Conservation (phyloP, 1,140 invertebrate genomes). For the Eurosta solidaginis region DNA sequence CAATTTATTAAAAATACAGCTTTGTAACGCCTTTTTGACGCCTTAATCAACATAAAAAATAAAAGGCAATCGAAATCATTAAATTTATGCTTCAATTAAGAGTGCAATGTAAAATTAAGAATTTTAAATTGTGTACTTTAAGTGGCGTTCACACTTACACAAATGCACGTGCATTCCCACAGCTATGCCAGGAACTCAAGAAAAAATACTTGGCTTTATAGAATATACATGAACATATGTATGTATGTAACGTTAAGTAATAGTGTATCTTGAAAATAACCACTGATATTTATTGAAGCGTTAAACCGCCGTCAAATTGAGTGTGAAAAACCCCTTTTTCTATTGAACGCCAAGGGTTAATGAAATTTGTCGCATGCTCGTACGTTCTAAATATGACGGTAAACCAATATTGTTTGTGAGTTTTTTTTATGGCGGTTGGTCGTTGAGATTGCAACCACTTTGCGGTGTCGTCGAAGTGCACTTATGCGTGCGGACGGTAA, state of each 20-base stretch:
- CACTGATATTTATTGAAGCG: slow-evolving; percentile 45
- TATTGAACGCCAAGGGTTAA: background rate
- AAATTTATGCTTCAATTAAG: slow-evolving; percentile 9
- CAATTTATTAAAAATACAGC: background rate
- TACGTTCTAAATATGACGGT: no score
- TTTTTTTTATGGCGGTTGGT: slow-evolving; percentile 1
- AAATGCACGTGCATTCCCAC: background rate
- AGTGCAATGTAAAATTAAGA: background rate
- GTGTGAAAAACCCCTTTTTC: slow-evolving; percentile 45
- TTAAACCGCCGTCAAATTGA: slow-evolving; percentile 56
- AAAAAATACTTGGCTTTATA: background rate
- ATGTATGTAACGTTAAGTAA: slow-evolving; percentile 2
- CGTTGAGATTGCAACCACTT: slow-evolving; percentile 14
- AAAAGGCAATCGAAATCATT: slow-evolving; percentile 13
- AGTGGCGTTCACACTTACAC: background rate
- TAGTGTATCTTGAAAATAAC: slow-evolving; percentile 11
- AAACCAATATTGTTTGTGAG: background rate
- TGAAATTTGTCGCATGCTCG: slow-evolving; percentile 12
- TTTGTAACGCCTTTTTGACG: background rate
- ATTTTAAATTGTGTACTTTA: slow-evolving; percentile 20
- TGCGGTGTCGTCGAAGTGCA: slow-evolving; percentile 22
- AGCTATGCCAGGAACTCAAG: background rate
- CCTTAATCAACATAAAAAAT: background rate
- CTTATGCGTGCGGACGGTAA: slow-evolving; percentile 18
- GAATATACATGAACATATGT: background rate